Conservation (phyloP, 92 coral and sea anemone species). For the Epizoanthus stellaris region DNA sequence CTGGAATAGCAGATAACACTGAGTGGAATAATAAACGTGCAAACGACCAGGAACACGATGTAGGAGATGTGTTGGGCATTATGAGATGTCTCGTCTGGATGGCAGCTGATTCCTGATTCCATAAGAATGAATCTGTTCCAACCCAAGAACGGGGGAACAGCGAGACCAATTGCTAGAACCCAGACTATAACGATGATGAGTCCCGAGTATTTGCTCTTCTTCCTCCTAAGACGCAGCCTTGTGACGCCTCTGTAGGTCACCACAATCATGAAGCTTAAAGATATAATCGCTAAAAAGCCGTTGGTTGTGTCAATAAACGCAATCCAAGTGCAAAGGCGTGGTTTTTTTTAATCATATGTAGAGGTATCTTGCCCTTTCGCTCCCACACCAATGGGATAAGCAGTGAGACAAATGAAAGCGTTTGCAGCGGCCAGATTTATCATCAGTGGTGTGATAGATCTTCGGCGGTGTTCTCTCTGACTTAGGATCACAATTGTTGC, state of each 20-base stretch:
- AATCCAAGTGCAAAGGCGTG: background rate
- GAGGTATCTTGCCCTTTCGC: too few species aligned
- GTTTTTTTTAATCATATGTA: too few species aligned
- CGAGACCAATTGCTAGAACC: too few species aligned
- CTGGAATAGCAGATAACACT: slow-evolving; percentile 29
- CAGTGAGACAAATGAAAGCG: background rate
- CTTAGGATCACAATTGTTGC: background rate
- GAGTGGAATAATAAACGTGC: slow-evolving; percentile 51
- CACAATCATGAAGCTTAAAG: too few species aligned
- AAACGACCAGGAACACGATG: slow-evolving; percentile 34
- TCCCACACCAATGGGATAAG: too few species aligned
- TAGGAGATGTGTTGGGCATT: slow-evolving; percentile 21
- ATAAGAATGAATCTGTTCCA: slow-evolving; percentile 56
- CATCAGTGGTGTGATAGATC: slow-evolving; percentile 3
- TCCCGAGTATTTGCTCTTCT: too few species aligned
- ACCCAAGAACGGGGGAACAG: slow-evolving; percentile 56
- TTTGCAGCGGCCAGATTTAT: background rate
- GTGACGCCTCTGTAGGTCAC: too few species aligned
- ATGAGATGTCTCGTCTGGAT: slow-evolving; percentile 58
- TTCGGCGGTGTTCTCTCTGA: background rate
- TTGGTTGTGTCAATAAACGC: background rate
- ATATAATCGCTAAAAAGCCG: background rate
- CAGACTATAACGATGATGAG: too few species aligned
- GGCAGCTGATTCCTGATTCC: slow-evolving; percentile 48
- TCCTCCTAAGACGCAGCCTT: too few species aligned